phyloP scores from a whole-genome alignment of 1,140 invertebrate species.

The Zaprionus camerounensis region DNA sequence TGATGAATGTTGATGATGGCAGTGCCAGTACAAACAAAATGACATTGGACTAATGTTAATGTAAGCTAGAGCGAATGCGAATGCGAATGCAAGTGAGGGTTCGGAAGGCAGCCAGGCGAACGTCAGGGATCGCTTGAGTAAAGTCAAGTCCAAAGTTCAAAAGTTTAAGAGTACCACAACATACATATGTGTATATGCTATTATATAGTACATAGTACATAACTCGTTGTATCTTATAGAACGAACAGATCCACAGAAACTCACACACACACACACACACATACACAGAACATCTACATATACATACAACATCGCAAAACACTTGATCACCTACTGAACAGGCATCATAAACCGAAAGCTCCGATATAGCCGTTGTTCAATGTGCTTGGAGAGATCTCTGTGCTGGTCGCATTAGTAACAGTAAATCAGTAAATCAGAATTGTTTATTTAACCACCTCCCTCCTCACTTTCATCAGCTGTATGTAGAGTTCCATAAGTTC shows the following conservation, averaged over 20 bases:
- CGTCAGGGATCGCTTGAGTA: background rate
- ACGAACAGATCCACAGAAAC: conserved; percentile 24
- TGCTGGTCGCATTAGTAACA: conserved; percentile 47
- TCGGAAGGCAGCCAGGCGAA: background rate
- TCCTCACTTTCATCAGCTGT: background rate
- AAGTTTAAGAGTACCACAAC: conserved; percentile 64
- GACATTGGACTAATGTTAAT: conserved; percentile 2
- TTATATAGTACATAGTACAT: conserved; percentile 77
- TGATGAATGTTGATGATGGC: conserved; percentile 9
- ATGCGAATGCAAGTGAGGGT: conserved; percentile 1
- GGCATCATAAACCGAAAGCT: conserved; percentile 11
- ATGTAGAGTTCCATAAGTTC: background rate
- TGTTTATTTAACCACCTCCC: background rate
- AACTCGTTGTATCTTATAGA: conserved; percentile 68
- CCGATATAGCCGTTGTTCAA: conserved; percentile 7
- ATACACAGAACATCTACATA: too few species aligned
- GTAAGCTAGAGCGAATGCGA: conserved; percentile 10
- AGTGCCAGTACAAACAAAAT: conserved; percentile 2
- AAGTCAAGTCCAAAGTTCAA: conserved; percentile 27
- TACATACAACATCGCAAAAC: background rate
- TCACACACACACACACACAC: conserved; percentile 15
- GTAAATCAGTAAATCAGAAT: conserved; percentile 20
- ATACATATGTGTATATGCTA: conserved; percentile 67
- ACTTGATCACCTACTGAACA: background rate
- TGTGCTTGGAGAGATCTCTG: conserved; percentile 61